Base-by-base conservation (phyloP, 1,140 invertebrate genomes). In the Drosophila pseudoobscura region DNA sequence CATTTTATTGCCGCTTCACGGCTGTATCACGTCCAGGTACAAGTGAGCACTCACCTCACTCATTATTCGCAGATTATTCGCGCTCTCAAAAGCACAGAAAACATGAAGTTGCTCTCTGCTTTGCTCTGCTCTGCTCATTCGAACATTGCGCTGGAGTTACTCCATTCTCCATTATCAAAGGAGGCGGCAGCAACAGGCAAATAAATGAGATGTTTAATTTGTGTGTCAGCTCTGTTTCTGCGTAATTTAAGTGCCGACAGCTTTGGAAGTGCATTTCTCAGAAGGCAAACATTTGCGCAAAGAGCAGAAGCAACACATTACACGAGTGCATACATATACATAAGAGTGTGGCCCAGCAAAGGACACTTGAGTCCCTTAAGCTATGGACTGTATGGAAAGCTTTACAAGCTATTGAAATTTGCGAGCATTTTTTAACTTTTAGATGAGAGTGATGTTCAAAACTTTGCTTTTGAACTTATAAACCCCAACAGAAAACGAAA, bases 201-300 rank as follows among this genome's bases (percentile, higher is more conserved):
- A 22, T 51, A 79, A 79, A 77, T 74, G 74, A 69, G 66, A 66
- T 78, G 59, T 22, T 84, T 85, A 80, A 84, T 85, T 76, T 52
- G 44, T 24, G 61, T 72, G 52, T 56, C 29, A 50, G 26, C 26
- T 46, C 45, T 51, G 44, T 20, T 17, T 54, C 29, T 20, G 26
- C 31, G 24, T 13, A 2, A 13, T 15, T 20, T 15, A 45, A 44
- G 17, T 15, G n/a, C 47, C 15, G 26, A 35, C 58, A 39, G 9
- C 39, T 46, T 20, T 20, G 47, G 45, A 47, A 22, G 45, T 24
- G 39, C 50, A 51, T 26, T 57, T 68, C 24, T 39, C 26, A 31
- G n/a, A 46, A 9, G 8, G 29, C 7, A 29, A 29, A 29, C 29
- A 29, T 29, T 29, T 29, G 29, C 29, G 6, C 29, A 8, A 29